A percentile compares a stretch with the other conserved stretches of the same genome.
Conservation (phyloP, 2,797 vertebrate genomes). For the Alfaro cultratus region DNA sequence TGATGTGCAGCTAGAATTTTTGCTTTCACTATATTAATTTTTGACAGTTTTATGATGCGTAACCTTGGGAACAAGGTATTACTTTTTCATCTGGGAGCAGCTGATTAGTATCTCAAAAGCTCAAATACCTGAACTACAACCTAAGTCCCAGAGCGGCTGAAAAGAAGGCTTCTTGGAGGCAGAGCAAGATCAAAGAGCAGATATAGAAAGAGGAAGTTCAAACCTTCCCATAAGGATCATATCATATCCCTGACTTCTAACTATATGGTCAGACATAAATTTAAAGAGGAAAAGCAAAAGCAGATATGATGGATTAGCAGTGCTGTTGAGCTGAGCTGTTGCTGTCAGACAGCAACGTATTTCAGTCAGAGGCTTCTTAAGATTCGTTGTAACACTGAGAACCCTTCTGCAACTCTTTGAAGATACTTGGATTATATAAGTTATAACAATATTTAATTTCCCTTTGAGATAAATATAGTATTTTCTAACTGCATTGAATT, state of each 20-base stretch:
- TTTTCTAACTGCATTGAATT: not conserved
- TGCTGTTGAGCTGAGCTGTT: not conserved
- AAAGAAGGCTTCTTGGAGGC: not conserved
- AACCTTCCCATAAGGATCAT: too few species aligned
- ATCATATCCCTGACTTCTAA: too few species aligned
- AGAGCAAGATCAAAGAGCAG: not conserved
- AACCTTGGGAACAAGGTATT: not conserved
- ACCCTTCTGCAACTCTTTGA: not conserved
- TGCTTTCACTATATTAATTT: not conserved
- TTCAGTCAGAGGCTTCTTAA: not conserved
- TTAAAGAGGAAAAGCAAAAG: not conserved
- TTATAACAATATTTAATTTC: not conserved
- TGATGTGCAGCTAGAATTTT: not conserved
- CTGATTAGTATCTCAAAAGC: not conserved
- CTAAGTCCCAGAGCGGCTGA: not conserved
- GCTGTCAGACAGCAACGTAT: not conserved
- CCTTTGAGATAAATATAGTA: not conserved
- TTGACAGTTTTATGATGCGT: not conserved
- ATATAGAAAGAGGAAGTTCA: too few species aligned
- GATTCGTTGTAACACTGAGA: not conserved
- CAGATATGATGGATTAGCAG: not conserved
- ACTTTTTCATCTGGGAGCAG: not conserved
- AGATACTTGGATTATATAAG: not conserved
- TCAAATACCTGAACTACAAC: not conserved
- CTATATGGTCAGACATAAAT: too few species aligned